These are phyloP conservation scores for Coendou prehensilis DNA, from an alignment of 2,797 vertebrate species.

Conservation along the genomic window DNA sequence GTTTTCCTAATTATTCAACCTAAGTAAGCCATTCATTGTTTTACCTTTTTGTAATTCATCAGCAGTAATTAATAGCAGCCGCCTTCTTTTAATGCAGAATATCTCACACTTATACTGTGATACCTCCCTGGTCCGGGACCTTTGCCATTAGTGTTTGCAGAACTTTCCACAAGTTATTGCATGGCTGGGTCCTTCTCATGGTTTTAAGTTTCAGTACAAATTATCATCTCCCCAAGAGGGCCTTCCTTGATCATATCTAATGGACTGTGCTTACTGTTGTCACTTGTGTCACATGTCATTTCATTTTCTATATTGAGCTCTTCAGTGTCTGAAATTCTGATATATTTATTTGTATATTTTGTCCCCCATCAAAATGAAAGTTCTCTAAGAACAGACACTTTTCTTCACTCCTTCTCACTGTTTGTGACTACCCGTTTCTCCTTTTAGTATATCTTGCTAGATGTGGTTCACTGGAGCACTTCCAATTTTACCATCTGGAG, in stretches of 20 bases:
- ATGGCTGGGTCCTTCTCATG: background rate
- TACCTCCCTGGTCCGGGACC: background rate
- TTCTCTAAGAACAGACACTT: background rate
- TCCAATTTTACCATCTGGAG: background rate
- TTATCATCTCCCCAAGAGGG: background rate
- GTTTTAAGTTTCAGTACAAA: conserved; percentile 32
- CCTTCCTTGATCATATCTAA: background rate
- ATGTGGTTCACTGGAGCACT: background rate
- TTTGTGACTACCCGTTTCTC: background rate
- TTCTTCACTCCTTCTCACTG: background rate
- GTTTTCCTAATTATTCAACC: background rate
- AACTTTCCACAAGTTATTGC: background rate
- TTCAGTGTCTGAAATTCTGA: background rate
- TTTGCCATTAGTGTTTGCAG: background rate
- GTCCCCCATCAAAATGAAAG: background rate
- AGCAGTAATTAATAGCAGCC: background rate
- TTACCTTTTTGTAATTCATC: background rate
- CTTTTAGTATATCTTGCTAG: background rate
- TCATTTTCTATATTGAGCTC: conserved; percentile 33
- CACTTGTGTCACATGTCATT: background rate
- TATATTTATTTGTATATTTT: background rate
- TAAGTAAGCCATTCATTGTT: background rate
- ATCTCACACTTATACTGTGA: background rate
- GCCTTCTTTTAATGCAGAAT: background rate
- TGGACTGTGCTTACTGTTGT: background rate